Base-by-base conservation (phyloP, 2,888 invertebrate species). In the Eucriotettix oculatus region DNA sequence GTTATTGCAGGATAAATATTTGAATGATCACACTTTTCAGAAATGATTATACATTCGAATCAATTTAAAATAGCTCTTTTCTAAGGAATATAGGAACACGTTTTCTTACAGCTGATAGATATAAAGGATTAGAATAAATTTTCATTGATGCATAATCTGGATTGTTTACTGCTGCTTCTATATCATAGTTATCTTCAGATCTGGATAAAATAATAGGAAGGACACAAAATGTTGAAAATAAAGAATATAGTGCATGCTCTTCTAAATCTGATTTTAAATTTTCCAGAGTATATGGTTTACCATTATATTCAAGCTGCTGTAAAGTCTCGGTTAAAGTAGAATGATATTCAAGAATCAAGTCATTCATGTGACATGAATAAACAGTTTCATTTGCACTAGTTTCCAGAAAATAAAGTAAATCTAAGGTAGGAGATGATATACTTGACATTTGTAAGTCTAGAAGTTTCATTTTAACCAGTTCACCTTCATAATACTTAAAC, bases 401-500 rank as follows among this genome's bases (percentile, higher is more conserved):
- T 12, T 48, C 14, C 12, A 48, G n/a, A n/a, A 48, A 48, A 48
- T 48, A 48, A 12, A 14, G 48, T 14, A 48, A n/a, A 48, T 48
- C 48, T 12, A 48, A 14, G n/a, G 48, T 14, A 14, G 48, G 48
- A 5, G 48, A 48, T 48, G 48, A 48, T 12, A 48, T 14, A 14
- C 14, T 14, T 14, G 48, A 48, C 14, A 55, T n/a, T 42, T 63
- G 63, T 29, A 58, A 63, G 53, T 63, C 63, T 10, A 63, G 59
- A n/a, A 63, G 58, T 42, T 42, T 52, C 42, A 58, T 42, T 7
- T 61, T 42, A 5, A 58, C 56, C 9, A 16, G 29, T 10, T 41
- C 42, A 1, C 40, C 43, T 2, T 55, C 58, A 7, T 52, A 16
- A 16, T 58, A 56, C 17, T 44, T 42, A 44, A 62, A 63, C 54